These are phyloP conservation scores for Columba guinea DNA, from an alignment of 2,797 vertebrate species.

Conservation along the genomic window DNA sequence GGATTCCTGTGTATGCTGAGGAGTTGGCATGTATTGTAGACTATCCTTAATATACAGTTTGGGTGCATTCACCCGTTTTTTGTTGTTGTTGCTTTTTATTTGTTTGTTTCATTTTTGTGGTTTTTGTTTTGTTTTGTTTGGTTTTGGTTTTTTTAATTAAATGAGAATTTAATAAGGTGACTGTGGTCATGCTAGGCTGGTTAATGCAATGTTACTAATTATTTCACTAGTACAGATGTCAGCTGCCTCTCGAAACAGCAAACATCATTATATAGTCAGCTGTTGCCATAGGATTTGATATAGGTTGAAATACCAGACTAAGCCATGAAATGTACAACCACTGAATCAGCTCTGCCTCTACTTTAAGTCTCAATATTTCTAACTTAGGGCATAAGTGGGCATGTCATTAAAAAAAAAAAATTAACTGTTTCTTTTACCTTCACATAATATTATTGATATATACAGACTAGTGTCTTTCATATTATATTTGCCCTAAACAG, in stretches of 20 bases:
- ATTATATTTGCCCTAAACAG: neutral
- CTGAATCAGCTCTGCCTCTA: neutral
- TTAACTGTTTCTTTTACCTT: neutral
- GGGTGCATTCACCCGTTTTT: neutral
- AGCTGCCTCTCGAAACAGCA: neutral
- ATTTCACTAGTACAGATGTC: neutral
- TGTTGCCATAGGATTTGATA: neutral
- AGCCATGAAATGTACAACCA: neutral
- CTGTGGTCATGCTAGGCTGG: neutral
- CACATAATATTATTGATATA: neutral
- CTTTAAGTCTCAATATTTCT: neutral
- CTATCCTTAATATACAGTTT: neutral
- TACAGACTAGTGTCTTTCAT: neutral
- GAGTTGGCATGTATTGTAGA: neutral
- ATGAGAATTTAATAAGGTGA: neutral
- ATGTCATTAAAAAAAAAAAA: neutral
- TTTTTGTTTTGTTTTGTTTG: no score
- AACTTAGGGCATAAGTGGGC: neutral
- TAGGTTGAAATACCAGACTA: neutral
- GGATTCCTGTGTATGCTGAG: neutral
- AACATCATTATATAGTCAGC: neutral
- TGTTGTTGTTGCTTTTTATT: no score
- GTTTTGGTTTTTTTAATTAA: neutral
- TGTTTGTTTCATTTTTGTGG: no score
- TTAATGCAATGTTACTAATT: neutral